These are phyloP conservation scores for Argyrosomus japonicus DNA, from an alignment of 2,113 vertebrate species.

Conservation along the genomic window DNA sequence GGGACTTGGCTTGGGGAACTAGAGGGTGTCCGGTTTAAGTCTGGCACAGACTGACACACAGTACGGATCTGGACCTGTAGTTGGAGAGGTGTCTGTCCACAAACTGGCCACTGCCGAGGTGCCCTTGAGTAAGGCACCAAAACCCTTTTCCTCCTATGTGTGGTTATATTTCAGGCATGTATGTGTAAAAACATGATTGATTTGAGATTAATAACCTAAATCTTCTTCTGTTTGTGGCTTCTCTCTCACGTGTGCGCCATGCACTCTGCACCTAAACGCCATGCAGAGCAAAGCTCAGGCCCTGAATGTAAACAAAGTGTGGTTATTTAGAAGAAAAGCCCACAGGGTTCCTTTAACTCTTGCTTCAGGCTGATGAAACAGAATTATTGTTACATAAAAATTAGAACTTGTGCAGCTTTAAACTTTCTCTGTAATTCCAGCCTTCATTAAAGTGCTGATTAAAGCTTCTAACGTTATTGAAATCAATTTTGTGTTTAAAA, in stretches of 20 bases:
- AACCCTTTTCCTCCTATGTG: too few relatives aligned
- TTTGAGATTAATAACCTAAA: too few relatives aligned
- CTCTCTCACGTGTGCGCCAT: not conserved
- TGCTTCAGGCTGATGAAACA: not conserved
- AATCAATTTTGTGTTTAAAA: slow-evolving; percentile 26
- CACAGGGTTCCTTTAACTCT: not conserved
- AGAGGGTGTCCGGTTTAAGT: too few relatives aligned
- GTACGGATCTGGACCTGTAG: too few relatives aligned
- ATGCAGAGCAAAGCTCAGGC: not conserved
- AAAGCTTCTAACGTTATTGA: slow-evolving; percentile 8
- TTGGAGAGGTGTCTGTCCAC: too few relatives aligned
- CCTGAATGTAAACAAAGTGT: not conserved
- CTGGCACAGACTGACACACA: too few relatives aligned
- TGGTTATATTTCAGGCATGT: too few relatives aligned
- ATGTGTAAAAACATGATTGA: too few relatives aligned
- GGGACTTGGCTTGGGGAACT: too few relatives aligned
- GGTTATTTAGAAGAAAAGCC: not conserved
- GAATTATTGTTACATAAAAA: slow-evolving; percentile 18
- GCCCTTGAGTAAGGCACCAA: too few relatives aligned
- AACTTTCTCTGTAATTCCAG: not conserved
- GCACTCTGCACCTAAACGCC: not conserved
- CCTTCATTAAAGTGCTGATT: not conserved
- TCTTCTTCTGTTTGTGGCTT: too few relatives aligned
- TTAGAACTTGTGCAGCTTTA: not conserved
- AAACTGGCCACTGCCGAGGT: too few relatives aligned